Evolutionary conservation across 2,888 invertebrate species (phyloP).

Genomic region (Eupithecia subfuscata): DNA sequence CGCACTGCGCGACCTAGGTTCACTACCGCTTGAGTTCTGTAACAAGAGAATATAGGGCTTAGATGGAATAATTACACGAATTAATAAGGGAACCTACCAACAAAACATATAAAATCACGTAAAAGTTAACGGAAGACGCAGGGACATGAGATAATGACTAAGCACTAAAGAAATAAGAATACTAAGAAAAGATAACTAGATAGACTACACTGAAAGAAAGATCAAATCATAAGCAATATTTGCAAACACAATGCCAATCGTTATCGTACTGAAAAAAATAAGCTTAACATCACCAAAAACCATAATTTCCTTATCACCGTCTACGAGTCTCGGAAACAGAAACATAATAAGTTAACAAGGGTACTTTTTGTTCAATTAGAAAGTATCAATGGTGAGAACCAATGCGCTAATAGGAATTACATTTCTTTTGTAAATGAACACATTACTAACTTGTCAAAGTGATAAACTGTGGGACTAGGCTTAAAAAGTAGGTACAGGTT

Average conservation of each 20-base stretch:
- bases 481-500: slow-evolving; percentile 3
- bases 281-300: not conserved
- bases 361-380: slow-evolving; percentile 40
- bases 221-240: not conserved
- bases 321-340: slow-evolving; percentile 37
- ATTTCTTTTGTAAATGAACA: slow-evolving; percentile 26
- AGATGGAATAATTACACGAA: not conserved
- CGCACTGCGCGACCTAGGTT: slow-evolving; percentile 92
- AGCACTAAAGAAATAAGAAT: not conserved
- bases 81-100: no score
- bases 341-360: slow-evolving; percentile 36
- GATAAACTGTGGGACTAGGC: slow-evolving; percentile 23
- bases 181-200: not conserved
- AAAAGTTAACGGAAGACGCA: not conserved
- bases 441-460: slow-evolving; percentile 29
- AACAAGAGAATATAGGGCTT: slow-evolving; percentile 51
- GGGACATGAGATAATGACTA: not conserved
- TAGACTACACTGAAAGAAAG: not conserved
- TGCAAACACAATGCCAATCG: not conserved
- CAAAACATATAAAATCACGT: no score
- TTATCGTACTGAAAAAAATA: not conserved
- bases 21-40: slow-evolving; percentile 91
- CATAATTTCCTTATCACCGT: not conserved
- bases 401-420: slow-evolving; percentile 26
- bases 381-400: slow-evolving; percentile 38